Evolutionary conservation across 2,888 invertebrate genomes (phyloP).

Genomic region (Chouioia cunea): DNA sequence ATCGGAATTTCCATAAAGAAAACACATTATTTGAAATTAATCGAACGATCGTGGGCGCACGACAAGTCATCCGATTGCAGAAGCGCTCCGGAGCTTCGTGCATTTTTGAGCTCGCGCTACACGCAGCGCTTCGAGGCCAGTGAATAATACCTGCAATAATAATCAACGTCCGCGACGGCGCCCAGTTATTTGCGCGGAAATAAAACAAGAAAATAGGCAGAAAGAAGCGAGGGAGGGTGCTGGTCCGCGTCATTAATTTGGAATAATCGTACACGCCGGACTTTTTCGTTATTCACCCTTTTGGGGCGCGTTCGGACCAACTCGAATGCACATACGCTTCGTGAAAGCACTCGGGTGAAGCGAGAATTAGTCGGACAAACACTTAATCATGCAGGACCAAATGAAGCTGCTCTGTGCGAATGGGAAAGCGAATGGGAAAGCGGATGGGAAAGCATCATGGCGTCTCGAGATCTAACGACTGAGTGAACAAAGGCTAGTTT

Average conservation of each 20-base stretch:
- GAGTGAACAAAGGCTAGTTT: too few species aligned
- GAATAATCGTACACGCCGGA: conserved; percentile 24
- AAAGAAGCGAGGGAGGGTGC: conserved; percentile 1
- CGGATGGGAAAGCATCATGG: too few species aligned
- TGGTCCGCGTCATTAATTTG: conserved; percentile 39
- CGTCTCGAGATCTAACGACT: too few species aligned
- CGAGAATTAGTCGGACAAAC: too few species aligned
- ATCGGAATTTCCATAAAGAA: conserved; percentile 20
- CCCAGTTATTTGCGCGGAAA: conserved; percentile 13
- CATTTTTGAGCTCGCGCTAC: conserved; percentile 14
- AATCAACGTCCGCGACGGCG: conserved; percentile 16
- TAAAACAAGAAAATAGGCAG: neutral
- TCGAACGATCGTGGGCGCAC: conserved; percentile 24
- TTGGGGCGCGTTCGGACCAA: neutral
- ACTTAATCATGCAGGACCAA: too few species aligned
- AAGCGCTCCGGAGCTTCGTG: neutral
- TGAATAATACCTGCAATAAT: conserved; percentile 35
- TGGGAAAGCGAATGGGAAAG: too few species aligned
- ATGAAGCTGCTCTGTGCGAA: too few species aligned
- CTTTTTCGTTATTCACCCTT: conserved; percentile 42
- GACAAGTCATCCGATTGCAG: conserved; percentile 27
- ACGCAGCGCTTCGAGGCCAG: conserved; percentile 8
- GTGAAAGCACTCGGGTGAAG: too few species aligned
- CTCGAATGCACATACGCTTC: too few species aligned
- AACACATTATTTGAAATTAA: conserved; percentile 32